A percentile compares a stretch with the other conserved stretches of the same genome.
Evolutionary conservation across 2,888 invertebrate species (phyloP).

Genomic region (Synergus umbraculus): DNA sequence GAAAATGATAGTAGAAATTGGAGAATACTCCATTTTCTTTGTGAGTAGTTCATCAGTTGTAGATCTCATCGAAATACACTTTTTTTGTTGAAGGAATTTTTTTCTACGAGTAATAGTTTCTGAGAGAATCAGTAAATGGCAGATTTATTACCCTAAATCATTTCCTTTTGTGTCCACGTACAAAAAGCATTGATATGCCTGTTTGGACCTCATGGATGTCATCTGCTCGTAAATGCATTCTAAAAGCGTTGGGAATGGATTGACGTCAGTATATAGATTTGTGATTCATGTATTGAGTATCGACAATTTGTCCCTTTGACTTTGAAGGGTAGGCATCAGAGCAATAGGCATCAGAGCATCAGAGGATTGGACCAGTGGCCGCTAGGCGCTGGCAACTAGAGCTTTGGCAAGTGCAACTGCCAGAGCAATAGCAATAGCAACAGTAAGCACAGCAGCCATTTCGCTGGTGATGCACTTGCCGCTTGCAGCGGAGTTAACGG

Average conservation of each 20-base stretch:
- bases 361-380: conserved; percentile 7
- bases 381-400: not conserved
- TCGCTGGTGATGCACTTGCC: conserved; percentile 53
- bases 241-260: conserved; percentile 33
- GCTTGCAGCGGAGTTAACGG: conserved; percentile 61
- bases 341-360: conserved; percentile 2
- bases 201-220: not conserved
- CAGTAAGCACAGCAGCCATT: conserved; percentile 25
- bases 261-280: conserved; percentile 6
- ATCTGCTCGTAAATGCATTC: not conserved
- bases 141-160: not conserved
- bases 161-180: too few species aligned
- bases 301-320: conserved; percentile 36
- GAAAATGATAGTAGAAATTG: too few species aligned
- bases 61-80: too few species aligned
- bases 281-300: not conserved
- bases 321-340: not conserved
- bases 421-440: not conserved
- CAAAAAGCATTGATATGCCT: not conserved
- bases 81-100: too few species aligned
- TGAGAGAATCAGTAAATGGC: too few species aligned
- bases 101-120: too few species aligned
- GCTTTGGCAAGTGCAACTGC: conserved; percentile 16
- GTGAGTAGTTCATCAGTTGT: too few species aligned
- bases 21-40: too few species aligned